Conservation (phyloP, 2,113 vertebrate genomes). For the Terrapene triunguis region DNA sequence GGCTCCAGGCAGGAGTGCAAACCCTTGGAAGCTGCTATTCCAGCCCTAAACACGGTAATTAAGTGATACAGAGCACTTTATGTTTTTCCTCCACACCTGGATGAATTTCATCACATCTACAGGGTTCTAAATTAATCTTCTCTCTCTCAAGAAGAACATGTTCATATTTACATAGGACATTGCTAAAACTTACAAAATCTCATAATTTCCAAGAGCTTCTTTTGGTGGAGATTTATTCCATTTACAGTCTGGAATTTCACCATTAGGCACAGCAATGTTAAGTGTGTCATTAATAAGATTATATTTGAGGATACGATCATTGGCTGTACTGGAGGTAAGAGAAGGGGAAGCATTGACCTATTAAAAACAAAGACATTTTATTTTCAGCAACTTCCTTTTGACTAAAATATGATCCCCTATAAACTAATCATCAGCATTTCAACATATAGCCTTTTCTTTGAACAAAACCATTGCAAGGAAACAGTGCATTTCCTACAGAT, state of each 20-base stretch:
- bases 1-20: neutral
- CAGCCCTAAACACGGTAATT: neutral
- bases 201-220: conserved; percentile 94
- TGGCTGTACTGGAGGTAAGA: conserved; percentile 97
- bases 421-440: conserved; percentile 1
- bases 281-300: conserved; percentile 98
- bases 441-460: conserved; percentile 47
- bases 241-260: conserved; percentile 94
- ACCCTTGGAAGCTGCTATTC: neutral
- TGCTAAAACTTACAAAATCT: conserved; percentile 90
- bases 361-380: neutral
- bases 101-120: neutral
- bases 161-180: fast-evolving
- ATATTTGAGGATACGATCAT: conserved; percentile 97
- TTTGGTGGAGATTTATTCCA: conserved; percentile 93
- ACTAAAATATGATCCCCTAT: neutral
- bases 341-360: conserved; percentile 98
- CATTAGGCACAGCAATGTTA: conserved; percentile 94
- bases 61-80: neutral
- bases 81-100: neutral
- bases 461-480: conserved; percentile 28
- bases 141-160: neutral
- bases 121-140: neutral
- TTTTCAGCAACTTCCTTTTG: neutral
- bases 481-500: neutral